Percentiles rank a stretch among this genome's conserved stretches.
Conservation (phyloP, 1,140 invertebrate species). For the Wiebesia pumilae region DNA sequence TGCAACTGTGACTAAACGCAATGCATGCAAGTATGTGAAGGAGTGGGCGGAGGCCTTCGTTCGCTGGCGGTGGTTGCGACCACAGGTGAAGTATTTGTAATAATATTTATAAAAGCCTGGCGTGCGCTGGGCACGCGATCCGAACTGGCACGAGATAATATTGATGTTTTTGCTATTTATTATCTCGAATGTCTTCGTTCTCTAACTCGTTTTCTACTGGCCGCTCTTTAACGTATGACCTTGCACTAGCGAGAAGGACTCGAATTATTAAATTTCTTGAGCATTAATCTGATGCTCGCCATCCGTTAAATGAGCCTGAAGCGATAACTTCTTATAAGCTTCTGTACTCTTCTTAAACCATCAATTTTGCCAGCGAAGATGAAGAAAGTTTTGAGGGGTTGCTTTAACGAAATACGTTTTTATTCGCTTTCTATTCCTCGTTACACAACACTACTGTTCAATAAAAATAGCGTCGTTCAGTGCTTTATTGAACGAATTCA, state of each 20-base stretch:
- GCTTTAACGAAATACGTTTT: no score
- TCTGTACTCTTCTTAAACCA: not conserved
- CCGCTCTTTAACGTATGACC: no score
- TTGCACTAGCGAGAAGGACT: no score
- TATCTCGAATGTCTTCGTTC: not conserved
- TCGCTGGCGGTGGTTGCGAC: not conserved
- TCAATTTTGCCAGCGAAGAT: not conserved
- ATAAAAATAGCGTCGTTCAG: no score
- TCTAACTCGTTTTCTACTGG: not conserved
- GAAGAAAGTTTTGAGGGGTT: no score
- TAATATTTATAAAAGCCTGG: conserved; percentile 39
- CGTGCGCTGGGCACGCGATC: not conserved
- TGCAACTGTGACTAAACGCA: no score
- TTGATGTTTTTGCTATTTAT: conserved; percentile 26
- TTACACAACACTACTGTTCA: no score
- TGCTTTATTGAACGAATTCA: no score
- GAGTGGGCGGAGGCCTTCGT: not conserved
- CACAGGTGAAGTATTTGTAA: conserved; percentile 19
- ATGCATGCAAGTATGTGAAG: not conserved
- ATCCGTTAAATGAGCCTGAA: not conserved
- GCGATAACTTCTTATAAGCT: not conserved
- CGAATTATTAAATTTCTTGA: no score
- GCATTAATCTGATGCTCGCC: no score
- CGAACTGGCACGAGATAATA: not conserved
- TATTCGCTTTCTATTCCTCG: no score